A percentile compares a stretch with the other conserved stretches of the same genome.
Evolutionary conservation across 2,888 invertebrate species (phyloP).

Genomic region (Hirtodrosophila duncani): DNA sequence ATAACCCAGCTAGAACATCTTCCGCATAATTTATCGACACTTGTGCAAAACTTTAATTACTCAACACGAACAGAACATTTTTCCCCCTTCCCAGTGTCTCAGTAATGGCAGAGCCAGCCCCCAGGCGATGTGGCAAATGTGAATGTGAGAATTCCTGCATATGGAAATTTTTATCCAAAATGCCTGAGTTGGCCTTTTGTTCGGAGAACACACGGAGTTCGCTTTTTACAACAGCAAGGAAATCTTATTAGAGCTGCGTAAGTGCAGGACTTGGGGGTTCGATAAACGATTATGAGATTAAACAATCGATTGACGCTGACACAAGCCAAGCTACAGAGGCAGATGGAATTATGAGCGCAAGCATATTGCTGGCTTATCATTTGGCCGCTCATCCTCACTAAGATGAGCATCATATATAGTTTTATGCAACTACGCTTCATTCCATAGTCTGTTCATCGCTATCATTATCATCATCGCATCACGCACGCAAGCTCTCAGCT

Average conservation of each 20-base stretch:
- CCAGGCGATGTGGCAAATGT: background rate
- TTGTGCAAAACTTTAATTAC: slow-evolving; percentile 72
- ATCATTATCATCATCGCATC: too few relatives aligned
- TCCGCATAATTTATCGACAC: slow-evolving; percentile 72
- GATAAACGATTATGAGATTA: too few relatives aligned
- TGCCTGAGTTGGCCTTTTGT: slow-evolving; percentile 55
- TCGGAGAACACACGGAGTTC: slow-evolving; percentile 59
- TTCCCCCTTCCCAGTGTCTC: too few relatives aligned
- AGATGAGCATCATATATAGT: too few relatives aligned
- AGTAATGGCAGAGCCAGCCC: slow-evolving; percentile 22
- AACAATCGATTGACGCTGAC: too few relatives aligned
- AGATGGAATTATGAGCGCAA: slow-evolving; percentile 32
- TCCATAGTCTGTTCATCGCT: too few relatives aligned
- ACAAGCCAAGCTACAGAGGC: too few relatives aligned
- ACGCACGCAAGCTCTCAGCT: too few relatives aligned
- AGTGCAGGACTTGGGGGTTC: too few relatives aligned
- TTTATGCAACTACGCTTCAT: too few relatives aligned
- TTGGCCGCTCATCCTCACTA: too few relatives aligned
- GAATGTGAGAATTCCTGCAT: slow-evolving; percentile 56
- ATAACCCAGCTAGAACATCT: slow-evolving; percentile 55
- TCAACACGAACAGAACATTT: slow-evolving; percentile 37
- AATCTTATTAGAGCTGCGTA: too few relatives aligned
- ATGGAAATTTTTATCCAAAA: slow-evolving; percentile 47
- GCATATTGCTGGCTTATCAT: slow-evolving; percentile 58
- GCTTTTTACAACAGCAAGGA: background rate